Base-by-base conservation (phyloP, 2,797 vertebrate genomes). In the Monodelphis domestica region DNA sequence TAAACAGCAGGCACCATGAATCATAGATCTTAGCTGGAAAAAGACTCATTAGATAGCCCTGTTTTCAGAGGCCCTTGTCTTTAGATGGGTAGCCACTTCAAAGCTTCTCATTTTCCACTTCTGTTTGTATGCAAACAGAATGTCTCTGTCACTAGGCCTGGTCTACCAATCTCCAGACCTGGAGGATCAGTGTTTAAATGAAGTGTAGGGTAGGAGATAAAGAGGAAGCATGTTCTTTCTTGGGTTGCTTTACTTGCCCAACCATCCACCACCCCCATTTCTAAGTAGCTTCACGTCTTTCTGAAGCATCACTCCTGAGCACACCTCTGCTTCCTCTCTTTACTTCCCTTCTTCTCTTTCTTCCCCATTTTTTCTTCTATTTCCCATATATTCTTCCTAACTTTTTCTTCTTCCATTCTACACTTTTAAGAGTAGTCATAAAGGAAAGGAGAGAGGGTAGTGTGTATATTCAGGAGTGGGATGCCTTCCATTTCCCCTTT, bases 1-100 rank as follows among this genome's bases (percentile, higher is more conserved):
- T 95, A 96, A 96, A 96, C 70, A 95, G 59, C 94, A 84, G 26
- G 24, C 57, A 45, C 87, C 89, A 90, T 97, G 96, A 97, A 96
- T 96, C 96, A 97, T 89, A 91, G 91, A 21, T 90, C n/a, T 50
- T 4, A 26, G 10, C 21, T 91, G 95, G 96, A 96, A 97, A 97
- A 97, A 91, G 93, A 78, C 54, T 93, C 91, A 92, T 95, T 95
- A 93, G 91, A 54, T 29, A 4, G 93, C 2, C n/a, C 53, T n/a
- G 93, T 94, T 89, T 84, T 96, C 91, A 87, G 96, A 93, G 94
- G 90, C 38, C 94, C 38, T 29, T 84, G 38, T 45, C 38, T 52
- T 90, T 84, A 91, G 89, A 94, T 91, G 54, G 52, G 54, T 53
- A 95, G 91, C 84, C 93, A 94, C 94, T 92, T 94, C 63, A 91